Evolutionary conservation across 2,888 invertebrate genomes (phyloP), one percentile per base, ranked within the genome.

Genomic region (Caprella mutica): DNA sequence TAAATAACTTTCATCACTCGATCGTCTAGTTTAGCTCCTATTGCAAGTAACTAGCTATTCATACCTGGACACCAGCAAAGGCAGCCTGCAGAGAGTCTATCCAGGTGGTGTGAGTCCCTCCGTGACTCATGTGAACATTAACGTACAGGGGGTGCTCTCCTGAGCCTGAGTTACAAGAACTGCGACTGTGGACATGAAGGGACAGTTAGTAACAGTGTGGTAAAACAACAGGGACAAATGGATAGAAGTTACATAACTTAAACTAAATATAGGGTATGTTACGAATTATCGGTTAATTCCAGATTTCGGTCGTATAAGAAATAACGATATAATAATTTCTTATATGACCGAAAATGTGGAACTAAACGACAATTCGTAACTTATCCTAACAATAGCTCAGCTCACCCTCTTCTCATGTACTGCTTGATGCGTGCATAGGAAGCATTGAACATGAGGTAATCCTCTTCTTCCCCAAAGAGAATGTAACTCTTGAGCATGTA

Each of bases 401-500:
- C 72, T 69, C 69, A 78, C 78, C 80, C 80, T 69, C 76, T 72
- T 54, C 80, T 70, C 72, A 79, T 72, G 67, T 79, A 77, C 65
- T 73, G 74, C 67, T 78, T 77, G 57, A 81, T 78, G 17, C 73
- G 72, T 48, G 72, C 72, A 67, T 80, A 78, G 1, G 77, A 74
- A 66, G 79, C 77, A 65, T 77, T 76, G 69, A 80, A 81, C 77
- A 77, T 79, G 59, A 70, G 68, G 60, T 75, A 72, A 69, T 80
- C 78, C 59, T 75, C 73, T 40, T 71, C 68, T 57, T 80, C 76
- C 26, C 80, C 80, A 71, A 82, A 81, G 62, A 81, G 67, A 59
- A 81, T 78, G 73, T 97, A 98, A 0, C 94, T 93, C 74, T 98
- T 98, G 29, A 98, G 79, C 65, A 93, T 87, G 74, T 98, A 98